These are phyloP conservation scores for Tetramorium parvispinum DNA, from an alignment of 1,140 invertebrate species.

Conservation along the genomic window DNA sequence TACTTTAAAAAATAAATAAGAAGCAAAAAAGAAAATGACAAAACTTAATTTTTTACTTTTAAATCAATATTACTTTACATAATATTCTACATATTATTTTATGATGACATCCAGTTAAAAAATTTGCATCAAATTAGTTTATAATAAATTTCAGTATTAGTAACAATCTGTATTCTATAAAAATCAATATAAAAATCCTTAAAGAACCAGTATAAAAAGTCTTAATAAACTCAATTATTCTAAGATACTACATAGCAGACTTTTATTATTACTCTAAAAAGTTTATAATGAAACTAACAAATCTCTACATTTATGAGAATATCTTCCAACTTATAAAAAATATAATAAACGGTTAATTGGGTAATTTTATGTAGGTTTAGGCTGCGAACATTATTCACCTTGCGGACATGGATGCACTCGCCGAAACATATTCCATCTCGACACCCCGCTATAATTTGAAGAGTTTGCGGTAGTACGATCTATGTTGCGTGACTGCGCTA, in stretches of 20 bases:
- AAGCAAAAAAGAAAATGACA: not conserved
- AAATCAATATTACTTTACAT: not conserved
- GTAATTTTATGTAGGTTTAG: not conserved
- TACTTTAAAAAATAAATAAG: not conserved
- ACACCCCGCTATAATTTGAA: conserved; percentile 14
- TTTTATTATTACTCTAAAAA: not conserved
- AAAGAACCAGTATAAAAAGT: not conserved
- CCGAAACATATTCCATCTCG: conserved; percentile 19
- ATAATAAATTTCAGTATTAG: not conserved
- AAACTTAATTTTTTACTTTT: too few relatives aligned
- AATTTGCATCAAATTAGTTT: not conserved
- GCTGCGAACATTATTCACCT: conserved; percentile 1
- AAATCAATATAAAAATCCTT: not conserved
- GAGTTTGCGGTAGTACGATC: not conserved
- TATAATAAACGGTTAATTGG: conserved; percentile 22
- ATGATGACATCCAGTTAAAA: not conserved
- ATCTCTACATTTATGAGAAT: not conserved
- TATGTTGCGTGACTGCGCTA: not conserved
- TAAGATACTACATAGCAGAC: not conserved
- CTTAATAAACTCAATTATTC: not conserved
- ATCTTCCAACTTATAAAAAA: not conserved
- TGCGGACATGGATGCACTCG: not conserved
- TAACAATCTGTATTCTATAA: not conserved
- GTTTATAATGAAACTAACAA: not conserved
- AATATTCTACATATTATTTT: not conserved